phyloP scores from a whole-genome alignment of 2,113 vertebrate species.

The Irena cyanogastra region DNA sequence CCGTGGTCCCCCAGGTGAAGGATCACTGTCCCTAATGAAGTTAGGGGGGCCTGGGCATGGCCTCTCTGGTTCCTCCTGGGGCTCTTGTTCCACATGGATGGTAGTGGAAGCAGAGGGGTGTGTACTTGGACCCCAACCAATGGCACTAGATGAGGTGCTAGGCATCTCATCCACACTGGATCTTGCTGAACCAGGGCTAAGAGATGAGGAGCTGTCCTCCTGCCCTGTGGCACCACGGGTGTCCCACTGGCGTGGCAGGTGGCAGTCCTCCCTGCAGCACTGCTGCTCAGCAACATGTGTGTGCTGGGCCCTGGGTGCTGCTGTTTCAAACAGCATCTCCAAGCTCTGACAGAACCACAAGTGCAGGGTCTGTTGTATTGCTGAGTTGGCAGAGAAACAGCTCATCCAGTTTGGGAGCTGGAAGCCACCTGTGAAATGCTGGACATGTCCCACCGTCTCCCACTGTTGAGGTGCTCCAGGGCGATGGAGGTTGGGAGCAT shows the following conservation, averaged over 20 bases:
- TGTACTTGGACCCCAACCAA: neutral
- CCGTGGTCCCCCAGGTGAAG: neutral
- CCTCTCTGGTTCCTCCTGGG: neutral
- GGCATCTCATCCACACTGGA: neutral
- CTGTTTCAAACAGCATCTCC: neutral
- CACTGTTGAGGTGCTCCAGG: fast-evolving
- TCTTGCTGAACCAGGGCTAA: neutral
- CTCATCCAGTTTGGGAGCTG: neutral
- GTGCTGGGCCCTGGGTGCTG: neutral
- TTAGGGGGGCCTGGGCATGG: neutral
- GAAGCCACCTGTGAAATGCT: fast-evolving
- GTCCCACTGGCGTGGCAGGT: neutral
- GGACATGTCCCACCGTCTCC: neutral
- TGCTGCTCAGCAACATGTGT: neutral
- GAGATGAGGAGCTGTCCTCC: neutral
- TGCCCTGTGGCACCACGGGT: neutral
- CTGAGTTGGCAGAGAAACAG: neutral
- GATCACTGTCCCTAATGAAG: neutral
- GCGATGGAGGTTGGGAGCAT: neutral
- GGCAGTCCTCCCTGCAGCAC: fast-evolving
- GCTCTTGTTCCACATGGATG: neutral
- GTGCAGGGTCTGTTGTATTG: neutral
- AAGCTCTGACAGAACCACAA: neutral
- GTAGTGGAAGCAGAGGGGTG: neutral
- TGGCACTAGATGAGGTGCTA: neutral